Evolutionary conservation across 2,888 invertebrate genomes (phyloP).

Genomic region (Andrena trimmerana): DNA sequence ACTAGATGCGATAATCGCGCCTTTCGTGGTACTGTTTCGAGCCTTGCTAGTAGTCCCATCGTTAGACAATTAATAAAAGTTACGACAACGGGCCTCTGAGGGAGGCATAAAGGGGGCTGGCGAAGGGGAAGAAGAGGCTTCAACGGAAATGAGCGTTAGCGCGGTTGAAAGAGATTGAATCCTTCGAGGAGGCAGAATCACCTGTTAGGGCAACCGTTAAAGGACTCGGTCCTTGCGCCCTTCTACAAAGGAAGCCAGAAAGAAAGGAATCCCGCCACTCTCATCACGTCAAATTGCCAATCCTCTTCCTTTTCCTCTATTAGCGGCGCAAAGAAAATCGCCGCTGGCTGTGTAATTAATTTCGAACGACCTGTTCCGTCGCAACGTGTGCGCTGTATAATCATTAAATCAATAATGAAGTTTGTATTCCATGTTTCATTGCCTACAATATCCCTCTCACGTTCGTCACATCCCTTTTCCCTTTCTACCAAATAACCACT

Average conservation of each 20-base stretch:
- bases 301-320: constrained; percentile 51
- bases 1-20: constrained; percentile 61
- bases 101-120: constrained; percentile 24
- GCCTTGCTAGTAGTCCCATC: constrained; percentile 27
- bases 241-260: constrained; percentile 56
- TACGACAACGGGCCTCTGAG: constrained; percentile 11
- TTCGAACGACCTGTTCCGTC: constrained; percentile 39
- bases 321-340: constrained; percentile 53
- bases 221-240: constrained; percentile 56
- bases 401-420: constrained; percentile 41
- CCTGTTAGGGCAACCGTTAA: constrained; percentile 69
- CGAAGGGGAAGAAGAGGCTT: constrained; percentile 28
- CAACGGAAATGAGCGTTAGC: constrained; percentile 69
- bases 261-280: constrained; percentile 59
- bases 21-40: constrained; percentile 57
- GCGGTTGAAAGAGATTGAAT: constrained; percentile 70
- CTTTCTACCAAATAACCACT: not conserved
- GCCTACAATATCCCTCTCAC: not conserved
- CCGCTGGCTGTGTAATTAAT: constrained; percentile 65
- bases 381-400: constrained; percentile 29
- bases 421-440: not conserved
- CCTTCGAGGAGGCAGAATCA: constrained; percentile 67
- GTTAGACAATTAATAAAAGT: constrained; percentile 70
- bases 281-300: constrained; percentile 68
- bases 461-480: not conserved